Percentiles rank a stretch among this genome's conserved stretches.
Evolutionary conservation across 2,113 vertebrate species (phyloP).

Genomic region (Elgaria multicarinata): DNA sequence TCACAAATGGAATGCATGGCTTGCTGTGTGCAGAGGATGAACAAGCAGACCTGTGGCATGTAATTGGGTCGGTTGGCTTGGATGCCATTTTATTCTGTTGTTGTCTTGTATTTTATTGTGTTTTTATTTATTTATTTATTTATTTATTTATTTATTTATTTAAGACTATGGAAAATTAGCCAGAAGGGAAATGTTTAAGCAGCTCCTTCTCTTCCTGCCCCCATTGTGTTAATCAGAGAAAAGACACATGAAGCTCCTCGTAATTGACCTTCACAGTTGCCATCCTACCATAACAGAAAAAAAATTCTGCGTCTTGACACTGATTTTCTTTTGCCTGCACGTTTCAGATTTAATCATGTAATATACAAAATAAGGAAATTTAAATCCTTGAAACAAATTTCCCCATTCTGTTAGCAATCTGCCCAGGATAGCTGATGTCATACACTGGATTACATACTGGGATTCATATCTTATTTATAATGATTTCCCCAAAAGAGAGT

Average conservation of each 20-base stretch:
- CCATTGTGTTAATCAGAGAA: not conserved
- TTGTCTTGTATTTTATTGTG: no score
- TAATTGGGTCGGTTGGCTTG: no score
- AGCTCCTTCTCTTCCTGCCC: no score
- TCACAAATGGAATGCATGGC: not conserved
- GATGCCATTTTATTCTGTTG: no score
- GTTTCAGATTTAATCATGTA: not conserved
- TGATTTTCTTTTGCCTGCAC: not conserved
- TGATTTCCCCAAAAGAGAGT: not conserved
- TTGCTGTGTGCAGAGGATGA: no score
- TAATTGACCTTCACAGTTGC: not conserved
- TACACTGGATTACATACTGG: not conserved
- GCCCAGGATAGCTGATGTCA: not conserved
- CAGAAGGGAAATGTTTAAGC: not conserved
- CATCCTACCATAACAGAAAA: not conserved
- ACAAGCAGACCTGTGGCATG: no score
- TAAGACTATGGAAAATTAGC: not conserved
- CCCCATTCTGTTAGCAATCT: not conserved
- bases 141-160: no score
- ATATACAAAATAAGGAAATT: not conserved
- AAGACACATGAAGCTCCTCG: no score
- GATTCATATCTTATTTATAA: conserved; percentile 11
- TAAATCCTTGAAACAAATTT: not conserved
- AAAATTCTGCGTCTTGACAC: not conserved
- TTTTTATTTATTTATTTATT: no score